phyloP scores from a whole-genome alignment of 1,140 invertebrate species.

The Tetramorium alpestre region DNA sequence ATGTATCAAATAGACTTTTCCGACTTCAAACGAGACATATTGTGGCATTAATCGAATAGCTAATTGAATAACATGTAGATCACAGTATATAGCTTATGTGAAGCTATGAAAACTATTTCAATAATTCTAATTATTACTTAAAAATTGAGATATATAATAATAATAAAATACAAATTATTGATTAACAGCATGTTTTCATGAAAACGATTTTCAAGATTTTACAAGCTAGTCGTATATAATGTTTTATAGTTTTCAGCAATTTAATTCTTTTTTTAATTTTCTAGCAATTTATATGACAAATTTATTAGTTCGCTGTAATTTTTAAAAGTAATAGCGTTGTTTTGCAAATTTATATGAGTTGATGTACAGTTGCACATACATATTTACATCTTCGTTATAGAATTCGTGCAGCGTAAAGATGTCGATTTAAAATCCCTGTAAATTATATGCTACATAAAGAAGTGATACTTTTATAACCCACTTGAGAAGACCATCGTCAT shows the following conservation, averaged over 20 bases:
- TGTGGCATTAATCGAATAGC: slow-evolving; percentile 12
- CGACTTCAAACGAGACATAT: neutral
- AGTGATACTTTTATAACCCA: slow-evolving; percentile 47
- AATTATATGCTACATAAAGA: slow-evolving; percentile 26
- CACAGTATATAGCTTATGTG: neutral
- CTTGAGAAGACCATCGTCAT: slow-evolving; percentile 50
- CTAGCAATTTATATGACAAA: neutral
- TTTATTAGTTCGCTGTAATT: neutral
- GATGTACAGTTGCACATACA: neutral
- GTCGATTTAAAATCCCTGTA: slow-evolving; percentile 39
- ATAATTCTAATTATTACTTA: neutral
- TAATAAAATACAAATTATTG: neutral
- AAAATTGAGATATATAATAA: neutral
- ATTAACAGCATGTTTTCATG: neutral
- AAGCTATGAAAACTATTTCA: neutral
- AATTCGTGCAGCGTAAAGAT: slow-evolving; percentile 20
- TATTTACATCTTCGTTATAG: neutral
- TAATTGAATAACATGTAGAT: slow-evolving; percentile 31
- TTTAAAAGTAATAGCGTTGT: neutral
- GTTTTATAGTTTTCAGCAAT: slow-evolving; percentile 5
- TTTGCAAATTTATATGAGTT: neutral
- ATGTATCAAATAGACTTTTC: slow-evolving; percentile 28
- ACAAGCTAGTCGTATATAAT: neutral
- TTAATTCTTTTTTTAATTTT: neutral
- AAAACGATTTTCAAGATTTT: neutral